These are phyloP conservation scores for Euthynnus affinis DNA, from an alignment of 2,797 vertebrate genomes.

Conservation along the genomic window DNA sequence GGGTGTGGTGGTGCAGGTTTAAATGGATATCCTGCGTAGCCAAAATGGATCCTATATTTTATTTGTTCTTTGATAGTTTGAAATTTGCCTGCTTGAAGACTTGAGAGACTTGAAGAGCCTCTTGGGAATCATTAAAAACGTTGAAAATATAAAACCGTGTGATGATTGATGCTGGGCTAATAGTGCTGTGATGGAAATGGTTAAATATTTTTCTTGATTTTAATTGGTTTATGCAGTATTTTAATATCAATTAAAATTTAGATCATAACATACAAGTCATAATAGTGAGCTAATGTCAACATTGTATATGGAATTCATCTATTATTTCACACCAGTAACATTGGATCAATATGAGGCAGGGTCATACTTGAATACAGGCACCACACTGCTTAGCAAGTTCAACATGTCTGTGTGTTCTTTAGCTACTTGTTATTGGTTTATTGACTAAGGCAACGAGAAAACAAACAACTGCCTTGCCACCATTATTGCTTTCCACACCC, in stretches of 20 bases:
- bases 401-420: slow-evolving; percentile 53
- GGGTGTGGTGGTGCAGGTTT: not conserved
- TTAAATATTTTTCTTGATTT: not conserved
- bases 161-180: not conserved
- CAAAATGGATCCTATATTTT: not conserved
- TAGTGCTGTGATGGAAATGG: not conserved
- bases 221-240: not conserved
- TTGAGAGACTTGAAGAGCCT: not conserved
- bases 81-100: not conserved
- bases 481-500: slow-evolving; percentile 41
- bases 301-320: not conserved
- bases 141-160: not conserved
- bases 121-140: not conserved
- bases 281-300: not conserved
- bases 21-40: not conserved
- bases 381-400: slow-evolving; percentile 48
- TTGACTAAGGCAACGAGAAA: slow-evolving; percentile 62
- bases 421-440: slow-evolving; percentile 68
- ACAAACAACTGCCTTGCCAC: slow-evolving; percentile 53
- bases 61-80: slow-evolving; percentile 9
- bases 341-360: slow-evolving; percentile 11
- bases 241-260: not conserved
- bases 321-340: not conserved
- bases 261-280: not conserved
- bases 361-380: slow-evolving; percentile 1